phyloP scores from a whole-genome alignment of 35 echinoderm and acorn worm genomes.

The Ptychodera flava region DNA sequence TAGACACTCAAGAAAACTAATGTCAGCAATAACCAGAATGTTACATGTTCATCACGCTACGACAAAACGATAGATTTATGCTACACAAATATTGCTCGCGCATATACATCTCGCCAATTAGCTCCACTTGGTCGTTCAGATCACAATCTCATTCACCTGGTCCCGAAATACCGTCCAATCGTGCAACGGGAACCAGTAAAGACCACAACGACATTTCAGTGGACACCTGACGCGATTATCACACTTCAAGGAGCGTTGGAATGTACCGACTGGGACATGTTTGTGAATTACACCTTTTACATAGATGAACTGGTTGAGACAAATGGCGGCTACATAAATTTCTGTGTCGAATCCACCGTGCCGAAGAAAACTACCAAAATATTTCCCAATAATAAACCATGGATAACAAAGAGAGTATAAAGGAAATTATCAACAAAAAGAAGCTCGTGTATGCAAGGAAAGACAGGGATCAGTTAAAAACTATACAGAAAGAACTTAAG shows the following conservation, averaged over 20 bases:
- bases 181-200: constrained; percentile 29
- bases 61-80: constrained; percentile 20
- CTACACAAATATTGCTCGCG: constrained; percentile 15
- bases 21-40: background rate
- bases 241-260: constrained; percentile 10
- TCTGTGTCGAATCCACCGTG: constrained; percentile 20
- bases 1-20: background rate
- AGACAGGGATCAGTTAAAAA: constrained; percentile 27
- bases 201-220: background rate
- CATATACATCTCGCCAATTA: constrained; percentile 6
- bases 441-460: constrained; percentile 4
- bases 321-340: constrained; percentile 25
- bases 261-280: too few relatives aligned
- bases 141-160: constrained; percentile 24
- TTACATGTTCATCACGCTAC: background rate
- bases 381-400: constrained; percentile 47
- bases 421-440: constrained; percentile 33
- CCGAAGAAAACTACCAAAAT: too few relatives aligned
- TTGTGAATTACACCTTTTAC: background rate
- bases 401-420: constrained; percentile 34
- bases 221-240: constrained; percentile 11
- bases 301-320: constrained; percentile 41
- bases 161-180: constrained; percentile 30
- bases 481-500: constrained; percentile 35
- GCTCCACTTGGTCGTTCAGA: constrained; percentile 22